These are phyloP conservation scores for Coelopa frigida DNA, from an alignment of 1,140 invertebrate genomes.

Conservation along the genomic window DNA sequence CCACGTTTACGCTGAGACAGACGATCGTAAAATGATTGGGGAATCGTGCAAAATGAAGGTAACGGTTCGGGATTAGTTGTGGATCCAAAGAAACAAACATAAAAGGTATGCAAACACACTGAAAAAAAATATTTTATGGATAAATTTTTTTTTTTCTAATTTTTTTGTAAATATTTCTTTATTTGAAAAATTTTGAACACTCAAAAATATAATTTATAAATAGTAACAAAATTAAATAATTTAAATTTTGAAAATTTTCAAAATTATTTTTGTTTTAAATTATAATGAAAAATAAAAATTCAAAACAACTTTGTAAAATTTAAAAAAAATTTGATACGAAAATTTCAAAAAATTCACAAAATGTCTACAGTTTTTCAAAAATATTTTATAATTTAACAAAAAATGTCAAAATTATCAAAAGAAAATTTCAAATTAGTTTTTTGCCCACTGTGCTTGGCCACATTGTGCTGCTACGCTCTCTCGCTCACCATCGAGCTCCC, in stretches of 20 bases:
- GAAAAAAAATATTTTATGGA: too few species aligned
- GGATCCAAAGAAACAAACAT: too few species aligned
- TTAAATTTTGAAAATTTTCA: neutral
- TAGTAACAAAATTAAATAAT: neutral
- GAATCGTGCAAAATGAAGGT: too few species aligned
- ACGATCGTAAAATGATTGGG: too few species aligned
- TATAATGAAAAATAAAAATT: neutral
- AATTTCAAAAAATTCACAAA: neutral
- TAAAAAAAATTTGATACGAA: slow-evolving; percentile 5
- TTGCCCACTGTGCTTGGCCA: too few species aligned
- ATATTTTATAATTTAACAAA: neutral
- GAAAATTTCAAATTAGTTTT: too few species aligned
- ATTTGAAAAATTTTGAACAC: neutral
- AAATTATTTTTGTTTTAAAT: too few species aligned
- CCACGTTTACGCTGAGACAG: too few species aligned
- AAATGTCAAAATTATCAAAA: slow-evolving; percentile 1
- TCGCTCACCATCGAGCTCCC: too few species aligned
- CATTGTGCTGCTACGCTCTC: too few species aligned
- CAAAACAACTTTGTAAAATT: neutral
- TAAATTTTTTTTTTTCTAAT: neutral
- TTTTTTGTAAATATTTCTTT: neutral
- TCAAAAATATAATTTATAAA: neutral
- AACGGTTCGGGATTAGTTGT: too few species aligned
- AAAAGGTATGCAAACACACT: too few species aligned
- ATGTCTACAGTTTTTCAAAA: neutral